phyloP scores from a whole-genome alignment of 2,113 vertebrate genomes.

The Phainopepla nitens region DNA sequence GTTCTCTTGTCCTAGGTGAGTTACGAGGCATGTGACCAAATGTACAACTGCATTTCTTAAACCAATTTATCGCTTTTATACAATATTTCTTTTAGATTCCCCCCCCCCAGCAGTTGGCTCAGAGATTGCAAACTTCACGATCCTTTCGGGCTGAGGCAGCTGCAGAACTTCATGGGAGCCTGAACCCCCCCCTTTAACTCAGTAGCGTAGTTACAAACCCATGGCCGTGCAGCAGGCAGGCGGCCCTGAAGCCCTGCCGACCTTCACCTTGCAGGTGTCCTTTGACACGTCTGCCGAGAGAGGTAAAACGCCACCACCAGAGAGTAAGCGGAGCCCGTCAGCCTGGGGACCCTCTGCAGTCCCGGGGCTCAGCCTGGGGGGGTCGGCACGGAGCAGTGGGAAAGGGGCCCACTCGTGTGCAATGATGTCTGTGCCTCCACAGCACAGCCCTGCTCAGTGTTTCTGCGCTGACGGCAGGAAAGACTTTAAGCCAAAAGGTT shows the following conservation, averaged over 20 bases:
- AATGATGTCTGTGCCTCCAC: neutral
- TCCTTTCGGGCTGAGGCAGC: neutral
- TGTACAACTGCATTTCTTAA: neutral
- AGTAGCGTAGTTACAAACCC: neutral
- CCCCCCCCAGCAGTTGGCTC: neutral
- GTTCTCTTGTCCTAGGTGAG: constrained; percentile 27
- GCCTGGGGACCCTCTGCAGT: neutral
- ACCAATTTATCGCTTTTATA: neutral
- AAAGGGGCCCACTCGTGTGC: neutral
- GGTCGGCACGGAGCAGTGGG: neutral
- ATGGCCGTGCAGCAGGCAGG: neutral
- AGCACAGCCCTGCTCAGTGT: neutral
- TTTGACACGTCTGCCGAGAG: neutral
- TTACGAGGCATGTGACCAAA: neutral
- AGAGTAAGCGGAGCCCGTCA: neutral
- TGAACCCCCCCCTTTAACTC: neutral
- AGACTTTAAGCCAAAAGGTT: neutral
- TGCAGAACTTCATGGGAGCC: neutral
- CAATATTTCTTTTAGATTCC: neutral
- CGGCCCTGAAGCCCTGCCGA: neutral
- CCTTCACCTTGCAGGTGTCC: neutral
- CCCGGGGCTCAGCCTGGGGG: neutral
- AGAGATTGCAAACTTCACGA: neutral
- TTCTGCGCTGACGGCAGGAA: too few relatives aligned
- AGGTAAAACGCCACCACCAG: neutral